A percentile compares a stretch with the other conserved stretches of the same genome.
Evolutionary conservation across 2,888 invertebrate genomes (phyloP).

Genomic region (Embidobia sp.): DNA sequence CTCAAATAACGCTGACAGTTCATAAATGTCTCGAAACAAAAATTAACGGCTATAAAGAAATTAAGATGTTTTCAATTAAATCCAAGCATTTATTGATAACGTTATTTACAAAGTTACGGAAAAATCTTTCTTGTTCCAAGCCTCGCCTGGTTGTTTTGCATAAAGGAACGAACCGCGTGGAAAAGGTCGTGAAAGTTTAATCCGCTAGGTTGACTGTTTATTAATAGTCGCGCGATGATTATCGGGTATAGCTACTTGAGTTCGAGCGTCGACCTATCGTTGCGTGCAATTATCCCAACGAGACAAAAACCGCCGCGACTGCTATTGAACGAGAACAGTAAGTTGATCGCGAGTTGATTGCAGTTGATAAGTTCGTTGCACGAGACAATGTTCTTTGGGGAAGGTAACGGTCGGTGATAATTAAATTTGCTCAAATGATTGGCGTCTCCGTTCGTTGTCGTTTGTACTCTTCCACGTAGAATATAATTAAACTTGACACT

Average conservation of each 20-base stretch:
- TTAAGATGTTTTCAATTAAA: no score
- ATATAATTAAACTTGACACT: no score
- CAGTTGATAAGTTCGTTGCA: slow-evolving; percentile 19
- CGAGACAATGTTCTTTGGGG: slow-evolving; percentile 30
- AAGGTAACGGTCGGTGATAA: slow-evolving; percentile 48
- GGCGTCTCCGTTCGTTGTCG: neutral
- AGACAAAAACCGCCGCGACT: slow-evolving; percentile 54
- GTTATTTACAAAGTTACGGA: no score
- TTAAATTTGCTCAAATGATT: slow-evolving; percentile 19
- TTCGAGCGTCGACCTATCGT: slow-evolving; percentile 71
- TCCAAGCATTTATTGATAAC: no score
- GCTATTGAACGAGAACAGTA: slow-evolving; percentile 34
- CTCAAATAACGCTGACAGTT: no score
- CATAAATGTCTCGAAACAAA: no score
- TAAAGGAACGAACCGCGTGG: neutral
- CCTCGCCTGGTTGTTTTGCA: no score
- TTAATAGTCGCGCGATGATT: slow-evolving; percentile 73
- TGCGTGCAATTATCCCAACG: slow-evolving; percentile 58
- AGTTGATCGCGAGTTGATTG: slow-evolving; percentile 35
- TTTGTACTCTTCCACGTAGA: no score
- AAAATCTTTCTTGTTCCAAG: no score
- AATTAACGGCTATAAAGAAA: no score
- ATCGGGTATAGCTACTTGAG: slow-evolving; percentile 70
- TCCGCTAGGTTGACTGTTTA: slow-evolving; percentile 62
- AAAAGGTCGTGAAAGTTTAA: neutral